These are phyloP conservation scores for Abramis brama DNA, from an alignment of 2,113 vertebrate genomes.

Conservation along the genomic window DNA sequence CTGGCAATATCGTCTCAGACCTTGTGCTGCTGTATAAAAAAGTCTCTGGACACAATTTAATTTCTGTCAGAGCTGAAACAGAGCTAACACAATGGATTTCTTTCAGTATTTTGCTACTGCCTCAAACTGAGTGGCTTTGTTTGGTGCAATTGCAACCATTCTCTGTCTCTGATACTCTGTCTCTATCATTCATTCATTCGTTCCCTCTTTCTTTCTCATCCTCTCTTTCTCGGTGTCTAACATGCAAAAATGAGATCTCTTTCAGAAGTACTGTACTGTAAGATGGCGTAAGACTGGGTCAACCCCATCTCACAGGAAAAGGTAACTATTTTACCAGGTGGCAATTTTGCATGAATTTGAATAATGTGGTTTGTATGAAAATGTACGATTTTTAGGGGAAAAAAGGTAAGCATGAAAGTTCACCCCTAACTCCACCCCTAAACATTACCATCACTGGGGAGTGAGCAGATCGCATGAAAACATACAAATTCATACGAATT, in stretches of 20 bases:
- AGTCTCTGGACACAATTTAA: slow-evolving; percentile 78
- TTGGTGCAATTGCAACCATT: slow-evolving; percentile 56
- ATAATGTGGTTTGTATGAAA: too few relatives aligned
- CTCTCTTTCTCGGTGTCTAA: neutral
- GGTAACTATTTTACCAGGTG: too few relatives aligned
- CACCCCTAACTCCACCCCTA: too few relatives aligned
- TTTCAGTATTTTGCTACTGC: slow-evolving; percentile 69
- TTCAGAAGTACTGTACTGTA: neutral
- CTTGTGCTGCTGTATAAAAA: slow-evolving; percentile 73
- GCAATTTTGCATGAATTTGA: too few relatives aligned
- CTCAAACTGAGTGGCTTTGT: slow-evolving; percentile 66
- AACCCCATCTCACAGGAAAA: too few relatives aligned
- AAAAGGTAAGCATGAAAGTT: too few relatives aligned
- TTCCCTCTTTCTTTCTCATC: slow-evolving; percentile 49
- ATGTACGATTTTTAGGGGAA: accelerated
- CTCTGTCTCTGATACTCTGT: slow-evolving; percentile 42
- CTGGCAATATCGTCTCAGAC: slow-evolving; percentile 72
- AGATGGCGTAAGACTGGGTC: neutral
- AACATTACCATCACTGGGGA: too few relatives aligned
- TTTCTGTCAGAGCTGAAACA: slow-evolving; percentile 76
- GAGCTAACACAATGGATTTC: slow-evolving; percentile 75
- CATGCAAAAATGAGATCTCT: neutral
- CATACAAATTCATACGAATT: too few relatives aligned
- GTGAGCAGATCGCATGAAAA: too few relatives aligned
- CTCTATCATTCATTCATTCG: slow-evolving; percentile 3